These are phyloP conservation scores for Octodon degus DNA, from an alignment of 2,113 vertebrate genomes.

Conservation along the genomic window DNA sequence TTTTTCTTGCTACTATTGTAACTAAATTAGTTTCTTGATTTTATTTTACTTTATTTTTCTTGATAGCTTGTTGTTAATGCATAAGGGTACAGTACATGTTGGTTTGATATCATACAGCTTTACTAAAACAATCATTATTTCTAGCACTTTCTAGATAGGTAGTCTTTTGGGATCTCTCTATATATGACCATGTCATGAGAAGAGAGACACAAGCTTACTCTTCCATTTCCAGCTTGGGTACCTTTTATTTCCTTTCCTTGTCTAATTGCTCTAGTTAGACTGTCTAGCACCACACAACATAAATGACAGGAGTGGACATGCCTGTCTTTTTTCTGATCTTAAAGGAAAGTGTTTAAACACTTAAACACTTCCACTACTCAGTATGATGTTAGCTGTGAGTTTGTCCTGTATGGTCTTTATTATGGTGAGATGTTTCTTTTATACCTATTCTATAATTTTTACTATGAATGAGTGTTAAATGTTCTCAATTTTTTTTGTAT, in stretches of 20 bases:
- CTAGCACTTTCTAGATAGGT: neutral
- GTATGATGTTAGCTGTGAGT: no score
- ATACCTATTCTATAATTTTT: neutral
- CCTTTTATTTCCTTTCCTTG: no score
- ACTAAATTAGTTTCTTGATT: neutral
- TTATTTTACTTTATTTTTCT: neutral
- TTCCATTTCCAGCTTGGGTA: neutral
- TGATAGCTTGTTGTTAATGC: neutral
- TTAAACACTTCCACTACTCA: no score
- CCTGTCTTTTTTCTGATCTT: no score
- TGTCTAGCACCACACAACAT: no score
- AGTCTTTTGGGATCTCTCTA: neutral
- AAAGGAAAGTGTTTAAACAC: no score
- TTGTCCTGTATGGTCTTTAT: neutral
- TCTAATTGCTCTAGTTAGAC: no score
- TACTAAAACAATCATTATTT: neutral
- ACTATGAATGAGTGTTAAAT: neutral
- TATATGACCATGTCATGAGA: neutral
- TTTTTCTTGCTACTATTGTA: neutral
- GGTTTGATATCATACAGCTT: neutral
- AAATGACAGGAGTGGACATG: no score
- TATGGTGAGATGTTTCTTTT: neutral
- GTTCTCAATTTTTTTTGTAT: neutral
- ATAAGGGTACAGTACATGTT: neutral
- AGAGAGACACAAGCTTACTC: neutral